Evolutionary conservation across 2,888 invertebrate genomes (phyloP).

Genomic region (Schizaphis graminum): DNA sequence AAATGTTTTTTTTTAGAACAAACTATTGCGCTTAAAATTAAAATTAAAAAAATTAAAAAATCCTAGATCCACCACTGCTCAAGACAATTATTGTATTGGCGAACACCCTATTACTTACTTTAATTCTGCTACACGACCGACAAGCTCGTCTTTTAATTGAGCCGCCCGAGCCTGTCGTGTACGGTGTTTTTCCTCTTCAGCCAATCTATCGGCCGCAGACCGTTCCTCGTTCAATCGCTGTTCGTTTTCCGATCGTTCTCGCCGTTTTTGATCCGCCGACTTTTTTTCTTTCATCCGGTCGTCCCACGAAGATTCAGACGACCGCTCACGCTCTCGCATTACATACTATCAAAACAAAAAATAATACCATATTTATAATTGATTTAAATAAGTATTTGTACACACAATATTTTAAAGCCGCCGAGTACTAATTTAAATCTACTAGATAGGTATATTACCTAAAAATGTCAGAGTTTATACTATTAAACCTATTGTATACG

Average conservation of each 20-base stretch:
- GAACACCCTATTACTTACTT: constrained; percentile 27
- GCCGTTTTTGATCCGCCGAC: not conserved
- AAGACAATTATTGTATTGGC: not conserved
- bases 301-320: constrained; percentile 55
- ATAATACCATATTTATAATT: not conserved
- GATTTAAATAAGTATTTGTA: not conserved
- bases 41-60: too few species aligned
- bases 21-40: not conserved
- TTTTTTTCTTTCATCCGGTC: constrained; percentile 47
- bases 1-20: not conserved
- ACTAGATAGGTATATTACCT: too few species aligned
- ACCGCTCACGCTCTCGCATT: constrained; percentile 42
- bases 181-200: constrained; percentile 27
- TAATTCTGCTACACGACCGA: constrained; percentile 34
- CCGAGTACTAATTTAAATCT: too few species aligned
- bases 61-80: not conserved
- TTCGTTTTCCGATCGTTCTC: not conserved
- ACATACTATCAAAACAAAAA: constrained; percentile 13
- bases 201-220: not conserved
- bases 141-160: constrained; percentile 35
- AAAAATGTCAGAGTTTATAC: too few species aligned
- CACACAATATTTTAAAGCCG: too few species aligned
- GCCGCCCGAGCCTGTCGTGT: not conserved
- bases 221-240: constrained; percentile 21
- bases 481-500: too few species aligned